Percentiles rank a stretch among this genome's conserved stretches.
Conservation (phyloP, 2,797 vertebrate species). For the Adrianichthys oophorus region DNA sequence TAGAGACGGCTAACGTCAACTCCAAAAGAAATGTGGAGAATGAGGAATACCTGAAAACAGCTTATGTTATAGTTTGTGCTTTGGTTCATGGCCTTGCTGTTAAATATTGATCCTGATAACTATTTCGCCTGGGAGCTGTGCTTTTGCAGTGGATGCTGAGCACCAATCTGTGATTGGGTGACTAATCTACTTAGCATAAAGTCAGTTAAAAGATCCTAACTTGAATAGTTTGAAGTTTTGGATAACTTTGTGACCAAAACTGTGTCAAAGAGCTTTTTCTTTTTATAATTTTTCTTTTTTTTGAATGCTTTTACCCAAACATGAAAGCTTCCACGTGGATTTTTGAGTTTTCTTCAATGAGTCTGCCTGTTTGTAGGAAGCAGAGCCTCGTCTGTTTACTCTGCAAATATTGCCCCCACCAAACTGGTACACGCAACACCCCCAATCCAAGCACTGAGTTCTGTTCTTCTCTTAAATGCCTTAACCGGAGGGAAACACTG, state of each 20-base stretch:
- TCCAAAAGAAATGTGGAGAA: slow-evolving; percentile 17
- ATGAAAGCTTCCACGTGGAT: background rate
- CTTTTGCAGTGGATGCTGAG: slow-evolving; percentile 32
- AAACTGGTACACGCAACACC: slow-evolving; percentile 18
- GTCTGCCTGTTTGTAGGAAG: slow-evolving; percentile 38
- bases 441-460: slow-evolving; percentile 21
- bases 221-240: background rate
- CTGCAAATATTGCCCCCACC: slow-evolving; percentile 55
- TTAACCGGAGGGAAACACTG: slow-evolving; percentile 20
- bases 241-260: slow-evolving; percentile 21
- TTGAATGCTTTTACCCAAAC: slow-evolving; percentile 1
- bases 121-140: slow-evolving; percentile 4
- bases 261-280: background rate
- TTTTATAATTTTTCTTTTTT: too few species aligned
- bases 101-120: slow-evolving; percentile 34
- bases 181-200: slow-evolving; percentile 19
- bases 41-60: slow-evolving; percentile 45
- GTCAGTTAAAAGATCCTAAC: slow-evolving; percentile 16
- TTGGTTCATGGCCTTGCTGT: slow-evolving; percentile 45
- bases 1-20: slow-evolving; percentile 43
- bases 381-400: slow-evolving; percentile 59
- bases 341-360: slow-evolving; percentile 34
- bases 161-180: slow-evolving; percentile 45
- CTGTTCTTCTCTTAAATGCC: background rate
- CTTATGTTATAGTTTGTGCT: slow-evolving; percentile 55